phyloP scores from a whole-genome alignment of 2,888 invertebrate genomes.

The Lasioglossum figueresi region DNA sequence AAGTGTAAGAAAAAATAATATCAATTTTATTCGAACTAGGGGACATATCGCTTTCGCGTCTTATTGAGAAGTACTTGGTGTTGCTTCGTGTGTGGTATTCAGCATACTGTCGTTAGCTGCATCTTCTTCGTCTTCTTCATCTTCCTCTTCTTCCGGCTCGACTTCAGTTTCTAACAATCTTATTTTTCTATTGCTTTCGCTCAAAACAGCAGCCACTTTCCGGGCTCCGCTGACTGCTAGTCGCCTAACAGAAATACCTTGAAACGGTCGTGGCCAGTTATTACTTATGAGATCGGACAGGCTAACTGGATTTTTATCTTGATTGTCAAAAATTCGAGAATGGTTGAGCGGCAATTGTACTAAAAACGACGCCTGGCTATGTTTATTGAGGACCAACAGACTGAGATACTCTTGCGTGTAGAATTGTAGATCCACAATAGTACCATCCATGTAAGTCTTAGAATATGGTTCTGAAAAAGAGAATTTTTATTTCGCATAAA shows the following conservation, averaged over 20 bases:
- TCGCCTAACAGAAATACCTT: slow-evolving; percentile 83
- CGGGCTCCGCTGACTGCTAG: slow-evolving; percentile 94
- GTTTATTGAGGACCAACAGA: slow-evolving; percentile 84
- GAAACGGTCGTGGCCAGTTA: slow-evolving; percentile 77
- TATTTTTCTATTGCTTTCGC: slow-evolving; percentile 91
- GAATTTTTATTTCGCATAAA: background rate
- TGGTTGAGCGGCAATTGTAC: slow-evolving; percentile 78
- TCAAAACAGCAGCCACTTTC: slow-evolving; percentile 93
- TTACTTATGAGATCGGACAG: slow-evolving; percentile 76
- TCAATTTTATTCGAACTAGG: background rate
- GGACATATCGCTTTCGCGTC: slow-evolving; percentile 10
- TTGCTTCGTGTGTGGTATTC: slow-evolving; percentile 65
- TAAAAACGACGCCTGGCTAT: slow-evolving; percentile 76
- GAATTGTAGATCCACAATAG: slow-evolving; percentile 90
- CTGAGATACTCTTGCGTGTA: slow-evolving; percentile 90
- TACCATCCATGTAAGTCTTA: slow-evolving; percentile 70
- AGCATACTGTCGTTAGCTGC: slow-evolving; percentile 69
- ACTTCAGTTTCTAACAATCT: slow-evolving; percentile 96
- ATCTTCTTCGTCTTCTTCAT: slow-evolving; percentile 86
- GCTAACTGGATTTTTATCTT: slow-evolving; percentile 66
- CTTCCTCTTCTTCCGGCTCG: slow-evolving; percentile 95
- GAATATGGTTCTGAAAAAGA: slow-evolving; percentile 68
- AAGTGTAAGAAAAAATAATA: slow-evolving; percentile 32
- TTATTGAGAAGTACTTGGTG: slow-evolving; percentile 50
- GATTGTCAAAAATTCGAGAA: slow-evolving; percentile 44